Evolutionary conservation across 2,888 invertebrate genomes (phyloP).

Genomic region (Cosmia pyralina): DNA sequence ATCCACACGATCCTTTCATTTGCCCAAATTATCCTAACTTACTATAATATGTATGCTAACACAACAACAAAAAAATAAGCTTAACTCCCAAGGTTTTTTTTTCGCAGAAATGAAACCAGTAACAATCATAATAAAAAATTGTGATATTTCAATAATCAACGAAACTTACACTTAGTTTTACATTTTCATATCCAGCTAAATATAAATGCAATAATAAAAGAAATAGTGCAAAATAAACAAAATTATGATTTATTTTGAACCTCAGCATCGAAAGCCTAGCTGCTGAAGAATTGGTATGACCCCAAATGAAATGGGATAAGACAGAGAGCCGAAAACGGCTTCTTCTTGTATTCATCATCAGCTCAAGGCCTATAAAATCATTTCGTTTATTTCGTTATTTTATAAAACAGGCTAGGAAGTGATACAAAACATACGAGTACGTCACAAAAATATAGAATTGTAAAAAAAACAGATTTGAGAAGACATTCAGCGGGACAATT

Average conservation of each 20-base stretch:
- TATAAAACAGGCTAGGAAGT: not conserved
- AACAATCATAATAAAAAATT: conserved; percentile 1
- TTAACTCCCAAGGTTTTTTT: too few species aligned
- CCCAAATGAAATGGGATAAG: not conserved
- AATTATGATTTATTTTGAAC: conserved; percentile 11
- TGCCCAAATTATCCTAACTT: not conserved
- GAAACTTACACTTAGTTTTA: conserved; percentile 40
- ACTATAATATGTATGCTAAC: not conserved
- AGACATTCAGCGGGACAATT: not conserved
- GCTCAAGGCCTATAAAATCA: not conserved
- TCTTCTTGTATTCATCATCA: not conserved
- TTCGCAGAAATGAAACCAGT: conserved; percentile 23
- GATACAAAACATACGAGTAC: conserved; percentile 3
- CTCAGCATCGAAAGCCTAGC: not conserved
- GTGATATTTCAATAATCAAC: conserved; percentile 33
- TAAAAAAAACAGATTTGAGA: not conserved
- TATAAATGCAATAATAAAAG: conserved; percentile 8
- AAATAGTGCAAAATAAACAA: conserved; percentile 29
- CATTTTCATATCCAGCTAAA: conserved; percentile 26
- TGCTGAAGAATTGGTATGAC: not conserved
- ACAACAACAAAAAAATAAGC: not conserved
- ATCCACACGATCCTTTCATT: not conserved
- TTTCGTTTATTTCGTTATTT: conserved; percentile 18
- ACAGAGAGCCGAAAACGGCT: not conserved
- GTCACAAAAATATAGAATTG: conserved; percentile 1